Evolutionary conservation across 2,888 invertebrate genomes (phyloP), one percentile per base, ranked within the genome.

Genomic region (Campoletis raptor): DNA sequence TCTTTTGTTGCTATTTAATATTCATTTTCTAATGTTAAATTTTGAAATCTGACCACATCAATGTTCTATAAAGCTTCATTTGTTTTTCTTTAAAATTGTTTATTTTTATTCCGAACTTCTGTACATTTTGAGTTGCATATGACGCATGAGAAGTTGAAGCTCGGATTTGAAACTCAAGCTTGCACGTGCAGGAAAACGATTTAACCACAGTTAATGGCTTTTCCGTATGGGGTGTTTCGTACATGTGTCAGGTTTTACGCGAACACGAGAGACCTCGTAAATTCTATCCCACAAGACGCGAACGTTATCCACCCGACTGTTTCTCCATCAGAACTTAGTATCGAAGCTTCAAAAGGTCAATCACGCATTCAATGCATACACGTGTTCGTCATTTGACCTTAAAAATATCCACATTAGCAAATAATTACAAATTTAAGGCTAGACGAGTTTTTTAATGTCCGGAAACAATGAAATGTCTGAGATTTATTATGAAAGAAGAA

Each of bases 141-240:
- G 40, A 78, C 10, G 24, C 70, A 24, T 37, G 30, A 37, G 64
- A 30, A 57, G 57, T 61, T 30, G 6, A 2, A 30, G 78, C 61
- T 54, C 36, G 61, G n/a, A 45, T 79, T 54, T 21, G 42, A 45
- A 45, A 61, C 21, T 73, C 52, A 45, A 18, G 52, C 42, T 64
- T 21, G 72, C 21, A 24, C 74, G 52, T 61, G 42, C 36, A 45
- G 76, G 48, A 76, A 80, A 83, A 79, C 57, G 76, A 85, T 85
- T 83, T 57, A 76, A 52, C 76, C 76, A 54, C 57, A 48, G 54
- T 24, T 80, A 83, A 85, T 85, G 76, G 80, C 70, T 76, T 85
- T 80, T 42, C 73, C 77, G 45, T 78, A 84, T 9, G 61, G 48
- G 30, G 52, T 74, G 40, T 52, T 45, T 48, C 57, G 52, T 12